Evolutionary conservation across 2,888 invertebrate species (phyloP).

Genomic region (Caenorhabditis sulstoni): DNA sequence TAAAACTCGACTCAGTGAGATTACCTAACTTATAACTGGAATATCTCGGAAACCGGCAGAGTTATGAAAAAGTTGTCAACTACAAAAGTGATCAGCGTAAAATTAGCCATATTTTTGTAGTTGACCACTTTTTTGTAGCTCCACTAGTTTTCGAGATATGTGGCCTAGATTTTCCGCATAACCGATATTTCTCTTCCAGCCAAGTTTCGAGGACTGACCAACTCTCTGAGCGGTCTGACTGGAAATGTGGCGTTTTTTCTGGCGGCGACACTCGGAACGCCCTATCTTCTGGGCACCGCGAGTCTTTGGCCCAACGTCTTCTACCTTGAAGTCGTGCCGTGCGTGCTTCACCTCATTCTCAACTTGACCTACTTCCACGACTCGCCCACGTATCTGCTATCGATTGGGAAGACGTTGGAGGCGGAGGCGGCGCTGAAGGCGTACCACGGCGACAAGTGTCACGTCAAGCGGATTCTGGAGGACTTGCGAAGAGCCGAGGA

Average conservation of each 20-base stretch:
- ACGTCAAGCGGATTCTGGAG: conserved; percentile 36
- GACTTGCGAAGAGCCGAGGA: conserved; percentile 23
- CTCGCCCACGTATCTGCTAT: conserved; percentile 66
- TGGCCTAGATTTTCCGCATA: too few species aligned
- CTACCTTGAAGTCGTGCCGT: conserved; percentile 60
- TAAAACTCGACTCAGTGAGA: too few species aligned
- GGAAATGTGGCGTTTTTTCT: conserved; percentile 73
- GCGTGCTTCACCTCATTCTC: conserved; percentile 55
- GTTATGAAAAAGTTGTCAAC: too few species aligned
- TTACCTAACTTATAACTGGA: too few species aligned
- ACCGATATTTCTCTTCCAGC: conserved; percentile 31
- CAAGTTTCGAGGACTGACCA: conserved; percentile 70
- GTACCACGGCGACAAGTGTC: conserved; percentile 39
- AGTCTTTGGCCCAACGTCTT: conserved; percentile 71
- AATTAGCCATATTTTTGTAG: too few species aligned
- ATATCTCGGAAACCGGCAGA: too few species aligned
- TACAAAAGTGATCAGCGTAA: too few species aligned
- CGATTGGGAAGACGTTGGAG: conserved; percentile 52
- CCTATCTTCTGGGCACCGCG: conserved; percentile 68
- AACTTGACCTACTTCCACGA: conserved; percentile 60
- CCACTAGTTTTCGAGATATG: not conserved
- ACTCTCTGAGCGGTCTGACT: conserved; percentile 72
- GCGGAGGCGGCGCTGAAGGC: conserved; percentile 64
- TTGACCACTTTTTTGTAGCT: too few species aligned
- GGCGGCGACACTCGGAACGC: conserved; percentile 68